Base-by-base conservation (phyloP, 1,140 invertebrate genomes). In the Panulirus ornatus region DNA sequence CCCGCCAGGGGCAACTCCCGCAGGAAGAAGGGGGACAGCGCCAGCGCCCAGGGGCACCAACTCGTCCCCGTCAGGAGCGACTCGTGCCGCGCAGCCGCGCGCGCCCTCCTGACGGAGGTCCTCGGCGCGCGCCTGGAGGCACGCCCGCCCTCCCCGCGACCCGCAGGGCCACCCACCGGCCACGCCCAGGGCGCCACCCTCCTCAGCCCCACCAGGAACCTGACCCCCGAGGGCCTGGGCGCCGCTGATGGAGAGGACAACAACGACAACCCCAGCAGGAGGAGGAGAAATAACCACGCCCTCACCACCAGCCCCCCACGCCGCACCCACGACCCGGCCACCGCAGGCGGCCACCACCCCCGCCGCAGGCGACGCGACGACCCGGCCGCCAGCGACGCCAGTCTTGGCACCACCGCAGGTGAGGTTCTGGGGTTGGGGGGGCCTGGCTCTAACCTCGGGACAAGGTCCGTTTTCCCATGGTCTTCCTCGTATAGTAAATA, bases 1-100 rank as follows among this genome's bases (percentile, higher is more conserved):
- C 79, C 94, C 93, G 93, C 94, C 9, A 75, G 47, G 22, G 88
- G 88, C 22, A 90, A 90, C 83, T 90, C 88, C 19, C 70, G 75
- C 14, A 58, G 85, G 16, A 75, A 0, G 19, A 86, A 58, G 36
- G 36, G 40, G 11, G 16, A 11, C 40, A n/a, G n/a, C 54, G 36
- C 22, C 5, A 47, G 6, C 40, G 8, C 16, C 19, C 58, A n/a
- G 19, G n/a, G 58, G n/a, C 66, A n/a, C 19, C 66, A 34, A 27
- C 34, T 42, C 38, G n/a, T 14, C 9, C 58, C 34, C 8, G n/a
- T n/a, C 3, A 40, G 38, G 63, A 27, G 27, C 9, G 40, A 63
- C 11, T 54, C 34, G 11, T 66, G 36, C 19, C 8, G 63, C 36
- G 85, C 85, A 14, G 85, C 85, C 14, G 85, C 85, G 38, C 85